Conservation (phyloP, 35 echinoderm and acorn worm species). For the Apostichopus parvimensis region DNA sequence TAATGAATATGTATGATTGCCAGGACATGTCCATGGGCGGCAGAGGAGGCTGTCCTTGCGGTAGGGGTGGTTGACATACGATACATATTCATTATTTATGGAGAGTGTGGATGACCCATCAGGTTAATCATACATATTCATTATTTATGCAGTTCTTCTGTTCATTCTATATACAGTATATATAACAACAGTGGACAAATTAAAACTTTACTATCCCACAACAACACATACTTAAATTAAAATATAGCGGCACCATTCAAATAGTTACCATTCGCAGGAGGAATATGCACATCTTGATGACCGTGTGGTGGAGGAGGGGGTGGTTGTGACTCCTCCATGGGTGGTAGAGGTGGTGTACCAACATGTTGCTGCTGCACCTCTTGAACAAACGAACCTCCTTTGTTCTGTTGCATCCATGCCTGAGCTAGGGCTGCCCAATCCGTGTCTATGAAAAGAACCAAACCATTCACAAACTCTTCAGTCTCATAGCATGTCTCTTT, state of each 20-base stretch:
- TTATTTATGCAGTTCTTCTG: too few relatives aligned
- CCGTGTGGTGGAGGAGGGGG: slow-evolving; percentile 51
- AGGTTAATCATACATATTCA: too few relatives aligned
- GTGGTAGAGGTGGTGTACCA: slow-evolving; percentile 52
- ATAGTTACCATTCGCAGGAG: slow-evolving; percentile 2
- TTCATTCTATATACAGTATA: too few relatives aligned
- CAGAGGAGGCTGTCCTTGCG: too few relatives aligned
- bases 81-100: too few relatives aligned
- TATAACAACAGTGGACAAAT: too few relatives aligned
- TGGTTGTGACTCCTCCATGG: slow-evolving; percentile 19
- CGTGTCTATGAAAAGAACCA: slow-evolving; percentile 53
- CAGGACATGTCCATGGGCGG: too few relatives aligned
- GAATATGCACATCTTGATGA: slow-evolving; percentile 21
- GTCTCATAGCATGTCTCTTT: neutral
- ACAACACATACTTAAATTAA: too few relatives aligned
- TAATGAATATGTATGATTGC: too few relatives aligned
- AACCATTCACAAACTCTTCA: neutral
- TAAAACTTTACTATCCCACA: too few relatives aligned
- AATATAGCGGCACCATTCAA: neutral
- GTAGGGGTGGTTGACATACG: too few relatives aligned
- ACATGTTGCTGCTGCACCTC: slow-evolving; percentile 9
- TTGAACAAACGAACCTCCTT: slow-evolving; percentile 11
- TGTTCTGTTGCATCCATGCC: slow-evolving; percentile 93
- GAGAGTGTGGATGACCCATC: too few relatives aligned
- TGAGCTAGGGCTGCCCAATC: slow-evolving; percentile 96